Conservation (phyloP, 2,888 invertebrate species). For the Octonoba sinensis region DNA sequence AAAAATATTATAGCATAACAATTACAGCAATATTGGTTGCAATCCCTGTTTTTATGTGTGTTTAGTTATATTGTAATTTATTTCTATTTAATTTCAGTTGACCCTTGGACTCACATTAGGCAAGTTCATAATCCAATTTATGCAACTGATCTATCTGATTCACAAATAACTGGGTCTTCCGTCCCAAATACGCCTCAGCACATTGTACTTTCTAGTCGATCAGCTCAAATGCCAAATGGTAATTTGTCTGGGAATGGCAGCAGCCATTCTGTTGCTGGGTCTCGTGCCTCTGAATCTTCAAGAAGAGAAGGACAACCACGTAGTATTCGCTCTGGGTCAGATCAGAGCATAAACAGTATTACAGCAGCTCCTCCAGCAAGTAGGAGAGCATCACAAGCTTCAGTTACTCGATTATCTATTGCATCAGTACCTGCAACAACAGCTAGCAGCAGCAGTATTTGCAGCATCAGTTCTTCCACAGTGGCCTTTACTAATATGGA, state of each 20-base stretch:
- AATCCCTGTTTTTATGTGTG: neutral
- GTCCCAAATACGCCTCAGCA: slow-evolving; percentile 63
- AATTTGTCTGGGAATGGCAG: slow-evolving; percentile 51
- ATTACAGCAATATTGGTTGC: too few species aligned
- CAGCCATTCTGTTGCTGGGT: slow-evolving; percentile 27
- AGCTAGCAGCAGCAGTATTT: slow-evolving; percentile 22
- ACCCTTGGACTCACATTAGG: slow-evolving; percentile 65
- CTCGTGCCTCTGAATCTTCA: slow-evolving; percentile 10
- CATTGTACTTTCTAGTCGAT: slow-evolving; percentile 52
- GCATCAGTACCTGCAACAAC: slow-evolving; percentile 26
- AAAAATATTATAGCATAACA: too few species aligned
- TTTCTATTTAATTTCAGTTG: slow-evolving; percentile 49
- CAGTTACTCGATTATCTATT: slow-evolving; percentile 39
- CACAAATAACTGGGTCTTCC: slow-evolving; percentile 52
- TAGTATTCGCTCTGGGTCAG: slow-evolving; percentile 57
- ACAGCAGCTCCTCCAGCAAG: slow-evolving; percentile 33
- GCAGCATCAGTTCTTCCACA: slow-evolving; percentile 22
- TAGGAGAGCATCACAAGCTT: slow-evolving; percentile 42
- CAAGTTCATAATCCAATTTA: slow-evolving; percentile 66
- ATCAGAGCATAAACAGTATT: slow-evolving; percentile 56
- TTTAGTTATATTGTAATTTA: neutral
- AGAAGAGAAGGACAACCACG: slow-evolving; percentile 30
- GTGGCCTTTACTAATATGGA: slow-evolving; percentile 67
- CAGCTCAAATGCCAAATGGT: slow-evolving; percentile 65
- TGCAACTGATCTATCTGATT: slow-evolving; percentile 61